Evolutionary conservation across 2,888 invertebrate species (phyloP).

Genomic region (Drosophila borborema): DNA sequence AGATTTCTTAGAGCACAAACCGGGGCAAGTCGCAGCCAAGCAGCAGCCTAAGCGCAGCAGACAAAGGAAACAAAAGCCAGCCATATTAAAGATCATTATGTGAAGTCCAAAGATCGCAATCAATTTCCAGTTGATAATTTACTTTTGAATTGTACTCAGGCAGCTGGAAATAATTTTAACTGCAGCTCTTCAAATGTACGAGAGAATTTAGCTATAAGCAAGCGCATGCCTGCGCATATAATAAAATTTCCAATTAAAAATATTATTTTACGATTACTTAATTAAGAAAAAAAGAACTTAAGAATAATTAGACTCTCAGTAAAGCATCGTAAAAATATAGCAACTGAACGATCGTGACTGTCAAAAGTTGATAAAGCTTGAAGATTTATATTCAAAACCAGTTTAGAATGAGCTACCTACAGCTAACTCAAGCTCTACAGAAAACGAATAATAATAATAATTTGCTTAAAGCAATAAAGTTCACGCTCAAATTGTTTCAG

Average conservation of each 20-base stretch:
- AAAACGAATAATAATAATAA: constrained; percentile 18
- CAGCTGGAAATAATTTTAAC: constrained; percentile 5
- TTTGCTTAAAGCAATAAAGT: constrained; percentile 11
- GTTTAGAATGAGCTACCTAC: constrained; percentile 12
- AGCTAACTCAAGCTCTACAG: constrained; percentile 1
- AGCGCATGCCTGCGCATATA: not conserved
- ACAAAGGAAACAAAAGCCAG: constrained; percentile 22
- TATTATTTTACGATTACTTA: constrained; percentile 16
- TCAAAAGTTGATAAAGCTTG: constrained; percentile 11
- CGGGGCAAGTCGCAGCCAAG: not conserved
- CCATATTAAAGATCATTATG: constrained; percentile 42
- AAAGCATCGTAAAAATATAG: not conserved
- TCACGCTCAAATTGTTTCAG: not conserved
- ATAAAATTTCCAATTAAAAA: constrained; percentile 5
- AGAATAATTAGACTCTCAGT: not conserved
- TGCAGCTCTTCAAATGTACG: not conserved
- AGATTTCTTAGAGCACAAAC: constrained; percentile 27
- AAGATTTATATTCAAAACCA: constrained; percentile 16
- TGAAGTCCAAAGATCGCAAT: constrained; percentile 33
- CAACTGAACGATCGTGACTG: constrained; percentile 10
- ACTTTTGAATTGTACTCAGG: constrained; percentile 13
- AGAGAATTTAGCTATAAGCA: not conserved
- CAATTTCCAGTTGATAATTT: constrained; percentile 34
- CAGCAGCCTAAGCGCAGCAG: constrained; percentile 3
- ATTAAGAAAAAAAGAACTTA: not conserved